Conservation (phyloP, 2,888 invertebrate species). For the Sminthurinus aureus region DNA sequence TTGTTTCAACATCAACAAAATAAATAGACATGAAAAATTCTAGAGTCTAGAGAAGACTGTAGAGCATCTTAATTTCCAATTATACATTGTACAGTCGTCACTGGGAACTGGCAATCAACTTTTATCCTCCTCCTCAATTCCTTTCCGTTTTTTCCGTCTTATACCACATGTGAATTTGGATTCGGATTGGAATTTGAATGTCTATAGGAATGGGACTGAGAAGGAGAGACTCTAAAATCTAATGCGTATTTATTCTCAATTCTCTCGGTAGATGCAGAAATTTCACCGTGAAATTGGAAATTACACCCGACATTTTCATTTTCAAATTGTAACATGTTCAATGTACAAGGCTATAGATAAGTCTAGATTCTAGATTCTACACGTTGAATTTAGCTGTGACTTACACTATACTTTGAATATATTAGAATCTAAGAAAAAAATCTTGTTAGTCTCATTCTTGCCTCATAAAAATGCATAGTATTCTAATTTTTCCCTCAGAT, state of each 20-base stretch:
- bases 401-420: too few species aligned
- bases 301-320: conserved; percentile 28
- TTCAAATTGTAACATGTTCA: background rate
- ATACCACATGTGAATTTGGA: too few species aligned
- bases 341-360: too few species aligned
- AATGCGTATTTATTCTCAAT: too few species aligned
- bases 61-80: conserved; percentile 11
- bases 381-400: too few species aligned
- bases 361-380: too few species aligned
- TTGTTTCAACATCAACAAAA: background rate
- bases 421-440: too few species aligned
- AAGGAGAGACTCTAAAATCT: too few species aligned
- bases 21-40: background rate
- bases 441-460: background rate
- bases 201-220: too few species aligned
- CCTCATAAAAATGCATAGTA: conserved; percentile 31
- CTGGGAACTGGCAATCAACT: conserved; percentile 4
- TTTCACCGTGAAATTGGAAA: conserved; percentile 41
- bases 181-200: too few species aligned
- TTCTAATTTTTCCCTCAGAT: conserved; percentile 14
- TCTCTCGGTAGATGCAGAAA: background rate
- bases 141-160: too few species aligned
- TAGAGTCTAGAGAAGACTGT: background rate
- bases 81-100: background rate
- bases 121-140: background rate